phyloP scores from a whole-genome alignment of 1,140 invertebrate species.

The Cyclina sinensis region DNA sequence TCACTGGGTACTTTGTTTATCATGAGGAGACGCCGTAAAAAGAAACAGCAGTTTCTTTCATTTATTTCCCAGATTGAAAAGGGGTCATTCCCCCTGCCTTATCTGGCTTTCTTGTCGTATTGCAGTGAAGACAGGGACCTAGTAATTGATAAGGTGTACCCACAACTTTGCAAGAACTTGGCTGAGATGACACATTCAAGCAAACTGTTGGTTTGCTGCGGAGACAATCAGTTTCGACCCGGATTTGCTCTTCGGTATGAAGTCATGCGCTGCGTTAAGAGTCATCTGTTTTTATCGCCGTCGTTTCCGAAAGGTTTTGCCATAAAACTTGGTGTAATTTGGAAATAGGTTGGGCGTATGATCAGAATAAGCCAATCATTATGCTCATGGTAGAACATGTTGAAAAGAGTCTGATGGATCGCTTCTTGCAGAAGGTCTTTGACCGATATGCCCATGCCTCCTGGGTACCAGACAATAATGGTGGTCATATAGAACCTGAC shows the following conservation, averaged over 20 bases:
- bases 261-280: not conserved
- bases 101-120: constrained; percentile 2
- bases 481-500: not conserved
- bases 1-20: not conserved
- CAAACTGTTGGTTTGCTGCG: not conserved
- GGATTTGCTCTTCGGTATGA: constrained; percentile 1
- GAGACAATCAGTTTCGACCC: constrained; percentile 29
- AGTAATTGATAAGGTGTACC: not conserved
- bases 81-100: not conserved
- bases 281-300: not conserved
- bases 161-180: not conserved
- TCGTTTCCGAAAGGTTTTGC: not conserved
- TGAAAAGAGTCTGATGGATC: not conserved
- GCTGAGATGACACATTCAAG: not conserved
- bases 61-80: not conserved
- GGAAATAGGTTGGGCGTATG: not conserved
- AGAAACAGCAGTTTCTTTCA: not conserved
- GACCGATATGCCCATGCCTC: not conserved
- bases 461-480: not conserved
- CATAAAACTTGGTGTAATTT: not conserved
- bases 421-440: not conserved
- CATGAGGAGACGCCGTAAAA: not conserved
- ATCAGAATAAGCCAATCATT: constrained; percentile 8
- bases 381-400: not conserved
- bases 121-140: not conserved